Percentiles rank a stretch among this genome's conserved stretches.
These are phyloP conservation scores for Dryadula phaetusa DNA, from an alignment of 2,888 invertebrate species.

Conservation along the genomic window DNA sequence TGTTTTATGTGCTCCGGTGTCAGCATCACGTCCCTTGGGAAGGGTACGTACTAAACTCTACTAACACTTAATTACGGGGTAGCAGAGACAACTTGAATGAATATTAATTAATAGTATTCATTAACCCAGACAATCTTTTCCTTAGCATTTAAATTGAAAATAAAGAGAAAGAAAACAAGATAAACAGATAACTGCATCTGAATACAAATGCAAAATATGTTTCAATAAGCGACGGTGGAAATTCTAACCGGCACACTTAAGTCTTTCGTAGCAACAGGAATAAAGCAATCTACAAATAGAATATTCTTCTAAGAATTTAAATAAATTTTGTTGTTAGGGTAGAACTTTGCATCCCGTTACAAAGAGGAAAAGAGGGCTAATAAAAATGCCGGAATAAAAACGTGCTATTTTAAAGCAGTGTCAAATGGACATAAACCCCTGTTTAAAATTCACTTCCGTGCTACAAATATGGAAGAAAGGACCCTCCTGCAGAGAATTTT, in stretches of 20 bases:
- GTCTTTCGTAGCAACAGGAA: constrained; percentile 56
- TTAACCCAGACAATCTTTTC: constrained; percentile 57
- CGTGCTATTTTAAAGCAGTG: constrained; percentile 68
- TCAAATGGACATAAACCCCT: constrained; percentile 63
- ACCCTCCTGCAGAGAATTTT: constrained; percentile 24
- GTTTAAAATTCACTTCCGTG: constrained; percentile 55
- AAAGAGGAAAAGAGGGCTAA: constrained; percentile 72
- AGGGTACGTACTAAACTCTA: constrained; percentile 67
- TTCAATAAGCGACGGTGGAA: constrained; percentile 48
- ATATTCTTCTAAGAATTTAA: constrained; percentile 77
- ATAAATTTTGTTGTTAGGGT: constrained; percentile 73
- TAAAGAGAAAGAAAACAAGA: constrained; percentile 39
- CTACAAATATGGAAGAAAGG: constrained; percentile 52
- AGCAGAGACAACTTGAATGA: constrained; percentile 65
- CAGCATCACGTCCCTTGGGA: constrained; percentile 63
- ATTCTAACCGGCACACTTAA: constrained; percentile 66
- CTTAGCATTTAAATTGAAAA: constrained; percentile 60
- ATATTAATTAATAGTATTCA: constrained; percentile 76
- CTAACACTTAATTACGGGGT: constrained; percentile 80
- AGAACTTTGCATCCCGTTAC: constrained; percentile 66
- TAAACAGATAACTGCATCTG: constrained; percentile 41
- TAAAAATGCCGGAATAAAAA: constrained; percentile 72
- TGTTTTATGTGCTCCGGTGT: constrained; percentile 73
- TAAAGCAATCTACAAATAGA: constrained; percentile 51
- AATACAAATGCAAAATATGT: constrained; percentile 41